These are phyloP conservation scores for Saturnia japonica DNA, from an alignment of 2,888 invertebrate species.

Conservation along the genomic window DNA sequence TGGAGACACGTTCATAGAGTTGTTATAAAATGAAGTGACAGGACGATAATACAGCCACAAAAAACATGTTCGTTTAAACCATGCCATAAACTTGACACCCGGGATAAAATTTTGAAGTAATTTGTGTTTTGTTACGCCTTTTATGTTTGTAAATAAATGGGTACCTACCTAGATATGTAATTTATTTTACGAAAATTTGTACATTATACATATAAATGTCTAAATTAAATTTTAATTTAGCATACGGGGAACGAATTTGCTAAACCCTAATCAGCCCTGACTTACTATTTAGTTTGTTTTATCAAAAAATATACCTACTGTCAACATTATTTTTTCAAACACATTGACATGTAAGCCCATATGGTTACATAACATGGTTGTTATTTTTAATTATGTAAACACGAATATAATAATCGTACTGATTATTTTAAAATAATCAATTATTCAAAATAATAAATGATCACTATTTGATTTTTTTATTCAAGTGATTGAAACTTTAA, in stretches of 20 bases:
- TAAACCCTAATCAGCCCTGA: neutral
- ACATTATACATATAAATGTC: too few species aligned
- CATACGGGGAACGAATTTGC: neutral
- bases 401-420: constrained; percentile 35
- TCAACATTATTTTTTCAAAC: neutral
- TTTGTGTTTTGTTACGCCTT: too few species aligned
- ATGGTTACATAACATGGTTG: too few species aligned
- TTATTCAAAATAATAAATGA: constrained; percentile 26
- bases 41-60: too few species aligned
- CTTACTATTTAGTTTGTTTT: neutral
- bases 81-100: too few species aligned
- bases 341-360: neutral
- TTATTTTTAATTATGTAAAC: neutral
- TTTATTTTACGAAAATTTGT: too few species aligned
- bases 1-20: too few species aligned
- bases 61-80: too few species aligned
- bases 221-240: neutral
- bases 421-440: constrained; percentile 34
- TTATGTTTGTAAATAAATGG: too few species aligned
- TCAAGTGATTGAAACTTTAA: constrained; percentile 56
- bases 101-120: too few species aligned
- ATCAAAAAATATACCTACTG: neutral
- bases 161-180: too few species aligned
- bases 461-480: constrained; percentile 23
- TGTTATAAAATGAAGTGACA: too few species aligned